Percentiles rank a stretch among this genome's conserved stretches.
Conservation (phyloP, 1,140 invertebrate species). For the Drosophila bocki region DNA sequence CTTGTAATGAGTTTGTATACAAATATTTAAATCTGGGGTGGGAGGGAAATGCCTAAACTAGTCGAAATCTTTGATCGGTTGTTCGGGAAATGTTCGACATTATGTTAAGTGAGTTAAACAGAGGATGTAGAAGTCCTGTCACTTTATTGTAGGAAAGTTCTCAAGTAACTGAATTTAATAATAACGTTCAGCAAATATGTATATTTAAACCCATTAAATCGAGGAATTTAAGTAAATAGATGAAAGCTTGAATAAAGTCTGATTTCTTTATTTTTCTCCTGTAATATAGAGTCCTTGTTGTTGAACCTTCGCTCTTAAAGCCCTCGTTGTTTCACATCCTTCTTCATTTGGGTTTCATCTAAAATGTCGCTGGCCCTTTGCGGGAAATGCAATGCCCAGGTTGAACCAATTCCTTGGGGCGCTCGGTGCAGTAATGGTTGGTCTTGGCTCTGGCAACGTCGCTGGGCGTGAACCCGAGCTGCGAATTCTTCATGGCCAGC, state of each 20-base stretch:
- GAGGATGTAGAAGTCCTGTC: neutral
- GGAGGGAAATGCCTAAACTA: constrained; percentile 5
- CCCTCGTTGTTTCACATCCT: constrained; percentile 1
- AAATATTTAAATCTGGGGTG: constrained; percentile 27
- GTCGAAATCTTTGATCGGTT: constrained; percentile 1
- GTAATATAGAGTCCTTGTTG: neutral
- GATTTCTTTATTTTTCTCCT: neutral
- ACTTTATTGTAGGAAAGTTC: neutral
- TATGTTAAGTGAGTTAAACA: neutral
- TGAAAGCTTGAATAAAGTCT: too few species aligned
- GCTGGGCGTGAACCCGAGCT: neutral
- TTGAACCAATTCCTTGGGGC: constrained; percentile 25
- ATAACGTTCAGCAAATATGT: neutral
- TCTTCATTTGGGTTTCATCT: constrained; percentile 11
- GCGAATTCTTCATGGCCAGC: constrained; percentile 13
- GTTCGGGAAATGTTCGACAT: neutral
- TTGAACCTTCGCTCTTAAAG: neutral
- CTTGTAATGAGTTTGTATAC: constrained; percentile 37
- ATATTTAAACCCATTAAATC: too few species aligned
- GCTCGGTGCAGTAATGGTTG: constrained; percentile 15
- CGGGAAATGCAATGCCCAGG: constrained; percentile 15
- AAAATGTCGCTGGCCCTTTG: constrained; percentile 5
- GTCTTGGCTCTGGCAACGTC: neutral
- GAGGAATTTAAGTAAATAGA: too few species aligned
- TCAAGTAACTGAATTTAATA: neutral